Percentiles rank a stretch among this genome's conserved stretches.
These are phyloP conservation scores for Nemotelus nigrinus DNA, from an alignment of 2,888 invertebrate species.

Conservation along the genomic window DNA sequence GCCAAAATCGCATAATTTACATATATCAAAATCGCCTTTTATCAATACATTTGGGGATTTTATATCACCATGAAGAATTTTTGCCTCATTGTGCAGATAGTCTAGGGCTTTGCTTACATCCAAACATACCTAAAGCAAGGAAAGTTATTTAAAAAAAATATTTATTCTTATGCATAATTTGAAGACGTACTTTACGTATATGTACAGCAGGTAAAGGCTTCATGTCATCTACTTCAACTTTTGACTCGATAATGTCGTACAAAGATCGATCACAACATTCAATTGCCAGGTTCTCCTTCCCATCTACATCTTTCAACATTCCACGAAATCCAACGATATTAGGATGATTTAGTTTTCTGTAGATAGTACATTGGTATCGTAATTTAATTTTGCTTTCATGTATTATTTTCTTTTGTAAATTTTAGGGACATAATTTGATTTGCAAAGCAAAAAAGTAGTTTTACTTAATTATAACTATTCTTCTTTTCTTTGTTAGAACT, in stretches of 20 bases:
- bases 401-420: no score
- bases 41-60: conserved; percentile 85
- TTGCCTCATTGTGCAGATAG: conserved; percentile 78
- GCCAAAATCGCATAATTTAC: conserved; percentile 87
- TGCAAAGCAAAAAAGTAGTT: no score
- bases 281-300: conserved; percentile 75
- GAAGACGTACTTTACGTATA: conserved; percentile 69
- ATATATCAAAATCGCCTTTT: conserved; percentile 77
- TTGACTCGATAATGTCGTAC: conserved; percentile 81
- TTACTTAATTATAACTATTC: no score
- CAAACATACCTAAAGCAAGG: conserved; percentile 67
- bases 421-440: no score
- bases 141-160: neutral
- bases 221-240: conserved; percentile 62
- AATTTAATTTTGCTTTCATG: no score
- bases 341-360: conserved; percentile 74
- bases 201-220: conserved; percentile 70
- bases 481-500: no score
- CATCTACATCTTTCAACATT: conserved; percentile 61
- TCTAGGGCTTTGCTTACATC: conserved; percentile 78
- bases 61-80: conserved; percentile 82
- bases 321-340: conserved; percentile 83
- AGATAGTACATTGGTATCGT: neutral
- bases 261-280: conserved; percentile 79
- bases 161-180: neutral